Evolutionary conservation across 2,797 vertebrate species (phyloP).

Genomic region (Iguana delicatissima): DNA sequence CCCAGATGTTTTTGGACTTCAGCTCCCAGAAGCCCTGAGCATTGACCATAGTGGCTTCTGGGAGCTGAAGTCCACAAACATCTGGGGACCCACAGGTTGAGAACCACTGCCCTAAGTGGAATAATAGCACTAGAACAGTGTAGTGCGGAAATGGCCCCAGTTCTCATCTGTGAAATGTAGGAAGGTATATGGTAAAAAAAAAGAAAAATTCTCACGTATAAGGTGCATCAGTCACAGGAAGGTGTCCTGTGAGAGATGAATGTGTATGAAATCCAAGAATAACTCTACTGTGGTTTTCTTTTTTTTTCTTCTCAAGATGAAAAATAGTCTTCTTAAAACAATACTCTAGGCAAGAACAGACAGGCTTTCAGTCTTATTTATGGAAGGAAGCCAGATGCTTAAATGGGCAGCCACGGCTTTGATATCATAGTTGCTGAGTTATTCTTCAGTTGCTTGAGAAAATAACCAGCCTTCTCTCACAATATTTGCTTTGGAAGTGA

Average conservation of each 20-base stretch:
- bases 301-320: constrained; percentile 26
- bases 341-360: constrained; percentile 43
- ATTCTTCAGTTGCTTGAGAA: constrained; percentile 75
- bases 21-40: too few relatives aligned
- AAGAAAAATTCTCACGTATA: too few relatives aligned
- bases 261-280: not conserved
- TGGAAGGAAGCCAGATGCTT: constrained; percentile 50
- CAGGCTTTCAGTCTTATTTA: constrained; percentile 43
- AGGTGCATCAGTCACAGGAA: too few relatives aligned
- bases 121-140: too few relatives aligned
- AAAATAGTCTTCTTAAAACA: constrained; percentile 45
- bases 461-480: constrained; percentile 70
- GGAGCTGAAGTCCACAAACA: too few relatives aligned
- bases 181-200: too few relatives aligned
- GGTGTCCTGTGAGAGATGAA: not conserved
- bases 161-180: too few relatives aligned
- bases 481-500: constrained; percentile 73
- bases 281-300: not conserved
- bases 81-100: too few relatives aligned
- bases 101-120: too few relatives aligned
- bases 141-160: too few relatives aligned
- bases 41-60: too few relatives aligned
- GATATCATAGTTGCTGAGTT: constrained; percentile 60
- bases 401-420: constrained; percentile 47
- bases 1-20: too few relatives aligned